These are phyloP conservation scores for Gonioctena quinquepunctata DNA, from an alignment of 1,140 invertebrate species.

Conservation along the genomic window DNA sequence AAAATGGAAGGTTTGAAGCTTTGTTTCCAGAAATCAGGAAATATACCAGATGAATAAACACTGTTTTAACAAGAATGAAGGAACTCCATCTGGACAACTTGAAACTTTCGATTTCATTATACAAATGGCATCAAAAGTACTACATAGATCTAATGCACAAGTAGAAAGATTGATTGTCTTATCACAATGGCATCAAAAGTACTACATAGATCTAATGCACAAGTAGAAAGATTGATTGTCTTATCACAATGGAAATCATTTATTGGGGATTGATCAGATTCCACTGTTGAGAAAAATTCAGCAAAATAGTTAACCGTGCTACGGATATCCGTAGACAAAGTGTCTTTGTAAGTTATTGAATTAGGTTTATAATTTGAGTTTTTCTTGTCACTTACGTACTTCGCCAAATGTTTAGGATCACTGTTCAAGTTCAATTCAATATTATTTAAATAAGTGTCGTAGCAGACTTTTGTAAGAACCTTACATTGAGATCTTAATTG, in stretches of 20 bases:
- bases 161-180: not conserved
- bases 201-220: not conserved
- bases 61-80: not conserved
- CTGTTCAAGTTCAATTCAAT: not conserved
- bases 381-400: not conserved
- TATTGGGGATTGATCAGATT: not conserved
- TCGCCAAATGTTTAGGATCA: not conserved
- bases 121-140: constrained; percentile 2
- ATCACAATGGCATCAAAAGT: not conserved
- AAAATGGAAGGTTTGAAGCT: not conserved
- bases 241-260: not conserved
- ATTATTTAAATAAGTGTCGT: not conserved
- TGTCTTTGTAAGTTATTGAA: not conserved
- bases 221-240: not conserved
- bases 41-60: not conserved
- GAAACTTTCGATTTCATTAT: not conserved
- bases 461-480: not conserved
- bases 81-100: not conserved
- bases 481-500: constrained; percentile 12
- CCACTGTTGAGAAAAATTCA: not conserved
- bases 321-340: not conserved
- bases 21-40: not conserved
- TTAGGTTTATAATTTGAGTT: not conserved
- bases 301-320: not conserved
- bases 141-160: not conserved